These are phyloP conservation scores for Cottus gobio DNA, from an alignment of 2,113 vertebrate genomes.

Conservation along the genomic window DNA sequence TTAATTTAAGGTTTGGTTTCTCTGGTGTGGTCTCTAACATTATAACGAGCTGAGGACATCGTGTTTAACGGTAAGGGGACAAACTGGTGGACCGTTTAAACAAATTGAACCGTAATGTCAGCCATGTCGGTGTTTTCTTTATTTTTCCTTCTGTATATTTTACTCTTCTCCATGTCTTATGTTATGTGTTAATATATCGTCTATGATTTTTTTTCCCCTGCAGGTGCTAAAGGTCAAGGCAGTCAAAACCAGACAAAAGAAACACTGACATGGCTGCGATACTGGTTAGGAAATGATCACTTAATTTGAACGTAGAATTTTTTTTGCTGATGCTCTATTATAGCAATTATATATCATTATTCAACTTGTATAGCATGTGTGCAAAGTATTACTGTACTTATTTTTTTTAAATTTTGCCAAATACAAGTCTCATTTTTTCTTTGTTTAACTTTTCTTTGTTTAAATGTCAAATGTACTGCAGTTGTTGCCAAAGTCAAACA, in stretches of 20 bases:
- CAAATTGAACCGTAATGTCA: background rate
- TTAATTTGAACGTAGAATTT: background rate
- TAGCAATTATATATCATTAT: background rate
- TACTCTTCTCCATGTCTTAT: background rate
- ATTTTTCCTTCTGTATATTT: background rate
- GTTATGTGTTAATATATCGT: background rate
- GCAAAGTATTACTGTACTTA: background rate
- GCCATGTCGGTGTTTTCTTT: background rate
- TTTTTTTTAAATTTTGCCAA: no score
- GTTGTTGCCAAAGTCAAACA: background rate
- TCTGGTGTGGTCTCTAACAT: background rate
- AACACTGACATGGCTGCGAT: constrained; percentile 70
- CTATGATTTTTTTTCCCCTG: constrained; percentile 4
- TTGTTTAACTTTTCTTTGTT: background rate
- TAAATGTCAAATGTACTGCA: background rate
- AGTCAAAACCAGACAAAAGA: background rate
- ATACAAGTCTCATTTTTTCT: background rate
- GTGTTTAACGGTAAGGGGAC: background rate
- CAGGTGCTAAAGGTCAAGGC: constrained; percentile 9
- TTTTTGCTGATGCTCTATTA: background rate
- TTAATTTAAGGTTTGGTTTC: no score
- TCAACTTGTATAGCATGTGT: background rate
- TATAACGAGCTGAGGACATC: fast-evolving
- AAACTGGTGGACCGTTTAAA: fast-evolving
- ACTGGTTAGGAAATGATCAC: constrained; percentile 58